Conservation (phyloP, 2,888 invertebrate genomes). For the Ceraclea dissimilis region DNA sequence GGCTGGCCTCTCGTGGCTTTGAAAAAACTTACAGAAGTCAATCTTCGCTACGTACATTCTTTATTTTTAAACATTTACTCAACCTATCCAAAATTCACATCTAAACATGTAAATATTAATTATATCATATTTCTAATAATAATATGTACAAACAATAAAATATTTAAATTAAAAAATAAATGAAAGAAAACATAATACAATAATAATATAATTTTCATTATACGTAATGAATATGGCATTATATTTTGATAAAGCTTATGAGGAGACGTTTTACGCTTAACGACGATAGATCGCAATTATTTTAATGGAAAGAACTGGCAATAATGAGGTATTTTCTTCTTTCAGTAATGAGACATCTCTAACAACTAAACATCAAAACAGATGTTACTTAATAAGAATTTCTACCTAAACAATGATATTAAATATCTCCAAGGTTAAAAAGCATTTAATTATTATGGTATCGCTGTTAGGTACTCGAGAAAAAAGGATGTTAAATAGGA, state of each 20-base stretch:
- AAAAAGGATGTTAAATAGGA: too few species aligned
- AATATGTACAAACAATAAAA: slow-evolving; percentile 1
- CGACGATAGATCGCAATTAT: neutral
- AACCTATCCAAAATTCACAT: neutral
- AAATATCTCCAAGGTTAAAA: neutral
- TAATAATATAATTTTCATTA: neutral
- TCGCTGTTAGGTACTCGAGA: too few species aligned
- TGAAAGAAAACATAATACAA: neutral
- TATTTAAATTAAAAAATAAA: neutral
- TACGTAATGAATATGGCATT: neutral
- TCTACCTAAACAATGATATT: neutral
- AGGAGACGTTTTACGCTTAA: neutral
- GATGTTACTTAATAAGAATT: neutral
- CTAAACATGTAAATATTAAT: neutral
- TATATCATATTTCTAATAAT: neutral
- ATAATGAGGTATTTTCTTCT: neutral
- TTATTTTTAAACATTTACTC: neutral
- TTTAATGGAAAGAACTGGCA: neutral
- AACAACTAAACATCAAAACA: neutral
- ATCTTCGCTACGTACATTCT: neutral
- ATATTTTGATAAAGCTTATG: slow-evolving; percentile 1
- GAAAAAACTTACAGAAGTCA: too few species aligned
- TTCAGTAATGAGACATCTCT: neutral
- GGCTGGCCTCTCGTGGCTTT: too few species aligned
- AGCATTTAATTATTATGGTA: too few species aligned